Conservation (phyloP, 2,113 vertebrate species). For the Microcebus griseorufus region DNA sequence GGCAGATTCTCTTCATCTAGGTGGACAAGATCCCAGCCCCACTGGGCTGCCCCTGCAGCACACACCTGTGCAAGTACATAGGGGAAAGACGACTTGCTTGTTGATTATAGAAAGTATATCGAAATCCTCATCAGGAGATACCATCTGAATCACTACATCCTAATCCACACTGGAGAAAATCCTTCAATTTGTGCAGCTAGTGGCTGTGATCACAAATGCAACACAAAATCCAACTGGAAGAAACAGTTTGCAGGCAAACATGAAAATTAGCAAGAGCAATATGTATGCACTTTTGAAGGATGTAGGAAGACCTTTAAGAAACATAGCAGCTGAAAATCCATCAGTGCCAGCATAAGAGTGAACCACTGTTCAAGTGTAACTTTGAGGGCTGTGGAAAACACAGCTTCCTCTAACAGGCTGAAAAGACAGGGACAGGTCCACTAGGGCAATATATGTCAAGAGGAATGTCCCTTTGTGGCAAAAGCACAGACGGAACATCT, state of each 20-base stretch:
- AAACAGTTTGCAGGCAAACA: constrained; percentile 87
- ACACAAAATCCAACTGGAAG: constrained; percentile 85
- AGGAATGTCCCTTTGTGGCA: not conserved
- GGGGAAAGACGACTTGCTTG: constrained; percentile 57
- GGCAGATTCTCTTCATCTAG: not conserved
- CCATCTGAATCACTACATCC: constrained; percentile 85
- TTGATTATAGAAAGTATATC: constrained; percentile 81
- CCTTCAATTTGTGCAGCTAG: constrained; percentile 86
- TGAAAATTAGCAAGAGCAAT: constrained; percentile 79
- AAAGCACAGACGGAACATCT: rapidly evolving
- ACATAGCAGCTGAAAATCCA: constrained; percentile 88
- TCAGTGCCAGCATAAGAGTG: constrained; percentile 83
- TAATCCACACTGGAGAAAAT: constrained; percentile 88
- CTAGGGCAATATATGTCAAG: constrained; percentile 75
- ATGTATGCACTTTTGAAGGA: constrained; percentile 85
- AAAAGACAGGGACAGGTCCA: constrained; percentile 86
- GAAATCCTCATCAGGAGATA: constrained; percentile 87
- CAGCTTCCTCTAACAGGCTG: constrained; percentile 76
- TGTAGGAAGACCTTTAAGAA: constrained; percentile 89
- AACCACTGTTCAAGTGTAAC: constrained; percentile 86
- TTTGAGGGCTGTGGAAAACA: constrained; percentile 83
- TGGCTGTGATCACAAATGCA: constrained; percentile 85
- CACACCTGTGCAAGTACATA: not conserved
- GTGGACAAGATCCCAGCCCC: not conserved
- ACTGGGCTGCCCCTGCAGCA: too few relatives aligned